Conservation (phyloP, 2,113 vertebrate genomes). For the Myiozetetes cayanensis region DNA sequence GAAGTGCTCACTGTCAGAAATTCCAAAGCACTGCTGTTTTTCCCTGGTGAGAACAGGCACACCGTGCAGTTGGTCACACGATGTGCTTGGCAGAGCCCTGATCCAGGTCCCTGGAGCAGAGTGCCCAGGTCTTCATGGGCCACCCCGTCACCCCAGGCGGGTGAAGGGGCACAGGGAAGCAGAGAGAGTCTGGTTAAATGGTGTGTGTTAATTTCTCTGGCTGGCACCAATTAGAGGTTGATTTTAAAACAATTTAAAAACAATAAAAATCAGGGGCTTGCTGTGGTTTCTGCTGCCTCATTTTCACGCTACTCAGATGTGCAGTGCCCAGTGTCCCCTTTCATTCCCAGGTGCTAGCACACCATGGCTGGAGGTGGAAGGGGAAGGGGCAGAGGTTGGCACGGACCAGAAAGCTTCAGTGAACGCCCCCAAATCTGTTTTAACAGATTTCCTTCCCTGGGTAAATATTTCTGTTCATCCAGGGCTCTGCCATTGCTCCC, state of each 20-base stretch:
- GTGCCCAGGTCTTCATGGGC: neutral
- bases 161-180: neutral
- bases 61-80: rapidly evolving
- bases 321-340: neutral
- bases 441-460: neutral
- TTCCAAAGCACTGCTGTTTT: neutral
- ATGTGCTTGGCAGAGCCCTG: neutral
- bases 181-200: neutral
- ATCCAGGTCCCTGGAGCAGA: neutral
- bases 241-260: neutral
- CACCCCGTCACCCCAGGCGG: no score
- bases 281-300: neutral
- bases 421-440: neutral
- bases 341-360: neutral
- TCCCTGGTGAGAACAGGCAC: neutral
- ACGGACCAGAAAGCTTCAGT: neutral
- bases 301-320: neutral
- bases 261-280: rapidly evolving
- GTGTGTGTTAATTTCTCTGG: neutral
- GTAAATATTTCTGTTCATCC: neutral
- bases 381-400: neutral
- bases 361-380: neutral
- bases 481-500: neutral
- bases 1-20: neutral
- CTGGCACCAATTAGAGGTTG: neutral